phyloP scores from a whole-genome alignment of 2,113 vertebrate species.

The Ochotona princeps region DNA sequence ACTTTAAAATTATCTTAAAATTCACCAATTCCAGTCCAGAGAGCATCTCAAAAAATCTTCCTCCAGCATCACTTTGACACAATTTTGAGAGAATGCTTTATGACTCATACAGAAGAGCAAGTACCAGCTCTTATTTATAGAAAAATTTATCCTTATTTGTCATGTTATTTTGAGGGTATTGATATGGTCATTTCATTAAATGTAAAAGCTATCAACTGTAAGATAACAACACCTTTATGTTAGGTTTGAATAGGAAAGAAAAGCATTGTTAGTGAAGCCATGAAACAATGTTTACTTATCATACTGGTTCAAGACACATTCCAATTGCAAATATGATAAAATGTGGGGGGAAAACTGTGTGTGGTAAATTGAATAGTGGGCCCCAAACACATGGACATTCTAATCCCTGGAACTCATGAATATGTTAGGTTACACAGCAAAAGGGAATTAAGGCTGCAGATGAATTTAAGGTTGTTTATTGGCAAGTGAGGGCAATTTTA shows the following conservation, averaged over 20 bases:
- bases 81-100: constrained; percentile 53
- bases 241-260: constrained; percentile 47
- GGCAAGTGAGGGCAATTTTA: not conserved
- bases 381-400: not conserved
- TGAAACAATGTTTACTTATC: constrained; percentile 20
- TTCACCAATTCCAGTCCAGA: constrained; percentile 51
- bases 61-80: constrained; percentile 56
- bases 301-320: not conserved
- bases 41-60: constrained; percentile 30
- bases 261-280: constrained; percentile 33
- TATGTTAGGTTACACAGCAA: not conserved
- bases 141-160: not conserved
- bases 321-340: constrained; percentile 13
- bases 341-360: not conserved
- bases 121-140: not conserved
- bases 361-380: not conserved
- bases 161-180: constrained; percentile 38
- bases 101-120: constrained; percentile 47
- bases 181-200: constrained; percentile 34
- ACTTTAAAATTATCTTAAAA: constrained; percentile 58
- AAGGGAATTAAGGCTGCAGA: not conserved
- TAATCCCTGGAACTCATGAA: not conserved
- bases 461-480: constrained; percentile 2
- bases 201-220: constrained; percentile 28
- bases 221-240: constrained; percentile 29